These are phyloP conservation scores for Druon quercuslanigerum DNA, from an alignment of 1,140 invertebrate species.

Conservation along the genomic window DNA sequence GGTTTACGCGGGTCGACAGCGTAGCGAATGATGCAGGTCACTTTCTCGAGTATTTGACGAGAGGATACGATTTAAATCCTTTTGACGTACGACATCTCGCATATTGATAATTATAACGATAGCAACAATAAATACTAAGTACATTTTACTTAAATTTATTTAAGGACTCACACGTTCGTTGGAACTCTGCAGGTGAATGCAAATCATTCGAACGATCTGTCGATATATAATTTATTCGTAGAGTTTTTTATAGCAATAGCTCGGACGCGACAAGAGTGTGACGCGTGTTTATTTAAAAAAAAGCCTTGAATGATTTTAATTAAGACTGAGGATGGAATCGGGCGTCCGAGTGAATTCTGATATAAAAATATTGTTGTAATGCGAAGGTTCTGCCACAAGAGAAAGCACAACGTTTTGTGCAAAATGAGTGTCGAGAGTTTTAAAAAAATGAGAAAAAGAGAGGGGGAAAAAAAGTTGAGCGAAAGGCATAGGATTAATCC, in stretches of 20 bases:
- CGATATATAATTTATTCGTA: slow-evolving; percentile 54
- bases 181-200: slow-evolving; percentile 37
- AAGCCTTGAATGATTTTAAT: slow-evolving; percentile 50
- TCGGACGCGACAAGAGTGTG: neutral
- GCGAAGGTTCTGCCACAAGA: slow-evolving; percentile 41
- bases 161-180: slow-evolving; percentile 49
- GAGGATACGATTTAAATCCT: slow-evolving; percentile 54
- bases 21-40: slow-evolving; percentile 43
- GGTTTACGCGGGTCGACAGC: slow-evolving; percentile 48
- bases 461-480: neutral
- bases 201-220: slow-evolving; percentile 40
- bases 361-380: slow-evolving; percentile 49
- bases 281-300: neutral
- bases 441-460: neutral
- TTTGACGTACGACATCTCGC: slow-evolving; percentile 41
- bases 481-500: slow-evolving; percentile 7
- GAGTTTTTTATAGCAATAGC: slow-evolving; percentile 33
- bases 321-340: slow-evolving; percentile 55
- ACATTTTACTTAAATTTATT: slow-evolving; percentile 59
- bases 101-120: slow-evolving; percentile 34
- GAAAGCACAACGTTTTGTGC: slow-evolving; percentile 3
- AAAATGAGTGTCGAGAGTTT: slow-evolving; percentile 18
- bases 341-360: slow-evolving; percentile 37
- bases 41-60: slow-evolving; percentile 56
- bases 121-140: slow-evolving; percentile 38